phyloP scores from a whole-genome alignment of 1,140 invertebrate species.

The Microplitis mediator region DNA sequence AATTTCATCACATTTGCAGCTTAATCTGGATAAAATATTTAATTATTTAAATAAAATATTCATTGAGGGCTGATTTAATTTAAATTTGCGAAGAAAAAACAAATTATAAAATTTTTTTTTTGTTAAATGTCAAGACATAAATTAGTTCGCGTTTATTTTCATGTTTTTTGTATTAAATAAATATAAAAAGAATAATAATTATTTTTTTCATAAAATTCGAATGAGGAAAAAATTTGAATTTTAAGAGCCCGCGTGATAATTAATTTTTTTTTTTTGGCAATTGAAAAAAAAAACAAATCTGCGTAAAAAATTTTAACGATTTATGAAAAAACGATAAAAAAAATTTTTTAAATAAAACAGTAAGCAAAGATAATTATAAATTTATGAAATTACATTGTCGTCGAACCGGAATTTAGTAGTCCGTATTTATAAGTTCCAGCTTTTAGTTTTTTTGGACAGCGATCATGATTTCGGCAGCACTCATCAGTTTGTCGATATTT shows the following conservation, averaged over 20 bases:
- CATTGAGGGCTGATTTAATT: too few species aligned
- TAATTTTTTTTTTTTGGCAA: too few species aligned
- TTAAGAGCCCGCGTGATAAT: too few species aligned
- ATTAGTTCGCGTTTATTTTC: too few species aligned
- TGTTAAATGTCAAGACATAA: neutral
- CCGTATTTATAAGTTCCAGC: constrained; percentile 13
- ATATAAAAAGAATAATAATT: too few species aligned
- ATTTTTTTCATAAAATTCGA: too few species aligned
- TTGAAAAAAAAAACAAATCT: too few species aligned
- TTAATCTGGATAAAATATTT: constrained; percentile 11
- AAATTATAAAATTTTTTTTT: neutral
- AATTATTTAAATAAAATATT: neutral
- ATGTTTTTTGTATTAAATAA: too few species aligned
- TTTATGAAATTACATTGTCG: constrained; percentile 8
- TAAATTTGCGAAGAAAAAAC: neutral
- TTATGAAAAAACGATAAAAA: too few species aligned
- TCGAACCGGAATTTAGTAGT: constrained; percentile 12
- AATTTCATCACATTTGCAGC: constrained; percentile 16
- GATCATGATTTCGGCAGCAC: constrained; percentile 20
- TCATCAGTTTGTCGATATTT: constrained; percentile 7
- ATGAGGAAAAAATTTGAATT: too few species aligned
- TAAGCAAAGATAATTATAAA: neutral
- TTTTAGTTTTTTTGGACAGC: constrained; percentile 26
- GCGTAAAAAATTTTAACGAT: too few species aligned
- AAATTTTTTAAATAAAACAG: too few species aligned